Base-by-base conservation (phyloP, 2,797 vertebrate genomes). In the Malurus splendens region DNA sequence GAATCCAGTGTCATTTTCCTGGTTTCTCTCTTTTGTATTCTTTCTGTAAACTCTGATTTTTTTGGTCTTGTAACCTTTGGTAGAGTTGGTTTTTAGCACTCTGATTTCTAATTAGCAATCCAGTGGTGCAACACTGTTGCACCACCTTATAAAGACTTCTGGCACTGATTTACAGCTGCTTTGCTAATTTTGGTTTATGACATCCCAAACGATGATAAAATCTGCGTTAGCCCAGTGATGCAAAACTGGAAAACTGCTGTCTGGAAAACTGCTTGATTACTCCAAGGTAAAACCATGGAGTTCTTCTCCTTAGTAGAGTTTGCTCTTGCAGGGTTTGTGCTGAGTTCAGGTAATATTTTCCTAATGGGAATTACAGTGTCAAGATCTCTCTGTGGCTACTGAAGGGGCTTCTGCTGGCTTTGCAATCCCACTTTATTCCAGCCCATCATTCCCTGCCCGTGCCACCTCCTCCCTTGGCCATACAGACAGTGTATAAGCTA, bases 11-110 rank as follows among this genome's bases (percentile, higher is more conserved):
- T 73, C 4, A 12, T 44, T 33, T 33, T 62, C 32, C 28, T 0
- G 0, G 20, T 78, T 78, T 72, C 60, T 70, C 25, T 44, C 19
- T 30, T 81, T 86, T 45, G 30, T 51, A 20, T 55, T 82, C 27
- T 75, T 84, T 38, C 66, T 18, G 18, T 57, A 38, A 59, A 54
- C 14, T 66, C 64, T 30, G 41, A 33, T 70, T 90, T 94, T 94
- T 56, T 71, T 18, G 4, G 18, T 70, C 62, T 47, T 36, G 38
- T 65, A 81, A 44, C 27, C 50, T 64, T 3, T 39, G 4, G 1
- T n/a, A 2, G 60, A 19, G 38, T 38, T 59, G 22, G 8, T 16
- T 74, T 38, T 71, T 59, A 45, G 18, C 28, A 30, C 27, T 89
- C 30, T 75, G 50, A 47, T 82, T 89, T 38, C 42, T 89, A 57